phyloP scores from a whole-genome alignment of 2,888 invertebrate genomes.

The Apeira syringaria region DNA sequence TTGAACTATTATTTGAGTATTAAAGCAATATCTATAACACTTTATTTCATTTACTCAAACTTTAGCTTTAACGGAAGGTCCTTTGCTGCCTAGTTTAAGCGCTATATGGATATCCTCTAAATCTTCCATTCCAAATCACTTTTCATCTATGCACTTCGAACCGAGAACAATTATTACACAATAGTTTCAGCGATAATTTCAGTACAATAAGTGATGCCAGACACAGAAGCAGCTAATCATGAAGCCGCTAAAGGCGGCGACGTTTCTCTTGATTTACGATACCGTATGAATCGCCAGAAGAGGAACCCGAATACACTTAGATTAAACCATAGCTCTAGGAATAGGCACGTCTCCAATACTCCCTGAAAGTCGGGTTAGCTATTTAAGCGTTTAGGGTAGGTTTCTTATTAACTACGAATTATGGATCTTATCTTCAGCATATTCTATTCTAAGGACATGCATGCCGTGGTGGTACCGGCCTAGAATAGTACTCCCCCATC shows the following conservation, averaged over 20 bases:
- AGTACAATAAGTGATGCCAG: constrained; percentile 45
- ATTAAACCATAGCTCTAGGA: neutral
- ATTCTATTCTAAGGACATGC: too few species aligned
- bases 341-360: neutral
- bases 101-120: too few species aligned
- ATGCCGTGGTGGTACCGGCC: too few species aligned
- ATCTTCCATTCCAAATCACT: too few species aligned
- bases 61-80: too few species aligned
- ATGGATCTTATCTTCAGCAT: too few species aligned
- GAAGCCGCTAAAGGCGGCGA: constrained; percentile 45
- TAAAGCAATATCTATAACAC: too few species aligned
- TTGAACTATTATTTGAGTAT: too few species aligned
- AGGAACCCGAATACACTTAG: neutral
- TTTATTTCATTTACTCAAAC: too few species aligned
- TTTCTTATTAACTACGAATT: too few species aligned
- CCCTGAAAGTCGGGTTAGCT: neutral
- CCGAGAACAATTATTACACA: neutral
- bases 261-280: constrained; percentile 51
- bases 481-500: too few species aligned
- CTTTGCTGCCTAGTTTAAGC: too few species aligned
- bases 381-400: neutral
- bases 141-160: neutral
- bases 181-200: constrained; percentile 34
- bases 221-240: constrained; percentile 57
- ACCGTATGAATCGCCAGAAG: constrained; percentile 39